Evolutionary conservation across 2,797 vertebrate genomes (phyloP).

Genomic region (Argyrosomus regius): DNA sequence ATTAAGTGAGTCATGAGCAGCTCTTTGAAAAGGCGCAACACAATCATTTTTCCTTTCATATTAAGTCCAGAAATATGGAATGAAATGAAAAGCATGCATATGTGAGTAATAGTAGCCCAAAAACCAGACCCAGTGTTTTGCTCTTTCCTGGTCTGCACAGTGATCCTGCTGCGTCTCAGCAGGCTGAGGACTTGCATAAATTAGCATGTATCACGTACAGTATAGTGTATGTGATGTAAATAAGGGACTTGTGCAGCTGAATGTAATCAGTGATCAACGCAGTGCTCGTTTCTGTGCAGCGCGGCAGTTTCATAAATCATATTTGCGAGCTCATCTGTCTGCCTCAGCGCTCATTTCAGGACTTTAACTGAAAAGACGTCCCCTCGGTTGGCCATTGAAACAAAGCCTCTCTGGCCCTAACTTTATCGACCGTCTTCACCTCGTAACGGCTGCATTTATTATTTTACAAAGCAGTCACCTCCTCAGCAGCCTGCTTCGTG

Average conservation of each 20-base stretch:
- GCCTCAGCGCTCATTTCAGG: neutral
- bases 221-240: neutral
- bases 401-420: constrained; percentile 6
- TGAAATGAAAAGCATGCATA: too few species aligned
- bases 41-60: too few species aligned
- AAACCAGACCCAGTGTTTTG: neutral
- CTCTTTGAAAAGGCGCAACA: too few species aligned
- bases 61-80: too few species aligned
- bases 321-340: neutral
- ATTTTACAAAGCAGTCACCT: constrained; percentile 10
- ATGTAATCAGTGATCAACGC: constrained; percentile 13
- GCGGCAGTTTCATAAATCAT: constrained; percentile 17
- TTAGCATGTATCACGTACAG: neutral
- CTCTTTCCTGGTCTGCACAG: neutral
- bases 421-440: neutral
- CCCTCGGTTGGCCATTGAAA: neutral
- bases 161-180: neutral
- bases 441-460: constrained; percentile 23
- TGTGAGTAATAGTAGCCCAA: too few species aligned
- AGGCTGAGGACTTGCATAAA: neutral
- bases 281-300: neutral
- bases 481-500: neutral
- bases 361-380: neutral
- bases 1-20: too few species aligned
- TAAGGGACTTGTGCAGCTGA: neutral